Base-by-base conservation (phyloP, 2,888 invertebrate genomes). In the Mystacides longicornis region DNA sequence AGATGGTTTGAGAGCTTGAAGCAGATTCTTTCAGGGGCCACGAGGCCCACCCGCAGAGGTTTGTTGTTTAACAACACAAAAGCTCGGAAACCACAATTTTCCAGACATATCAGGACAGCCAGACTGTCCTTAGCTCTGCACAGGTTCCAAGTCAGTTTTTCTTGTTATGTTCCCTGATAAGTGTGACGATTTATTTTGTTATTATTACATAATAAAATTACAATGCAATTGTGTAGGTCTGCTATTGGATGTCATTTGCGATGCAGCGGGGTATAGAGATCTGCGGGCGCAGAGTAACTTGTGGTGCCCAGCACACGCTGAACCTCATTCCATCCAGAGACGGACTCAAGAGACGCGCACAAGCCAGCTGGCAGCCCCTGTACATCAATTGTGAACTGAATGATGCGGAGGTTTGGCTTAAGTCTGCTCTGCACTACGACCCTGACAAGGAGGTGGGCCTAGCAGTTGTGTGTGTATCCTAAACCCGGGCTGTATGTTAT, bases 161-260 rank as follows among this genome's bases (percentile, higher is more conserved):
- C 11, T 27, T 27, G 7, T 27, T 7, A 27, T 27, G 11, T 27
- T 27, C 27, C 27, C 27, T 27, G 27, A 27, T 11, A 27, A 27
- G 27, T 7, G n/a, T n/a, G n/a, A n/a, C n/a, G n/a, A n/a, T n/a
- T n/a, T n/a, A n/a, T n/a, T 27, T 27, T 27, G 5, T 11, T 7
- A 27, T 27, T 27, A 27, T 27, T 27, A 27, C 11, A 27, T 7
- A 27, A 7, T 27, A 27, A 27, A 27, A 27, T 27, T 7, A 27
- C 7, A 7, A 37, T 37, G 4, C 16, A 14, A n/a, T 3, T 42
- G 20, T 54, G 3, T 59, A 80, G 75, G 85, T 94, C 7, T 89
- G 87, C 68, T 98, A 98, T 74, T 98, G 97, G 98, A 95, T 97
- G 82, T 97, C 97, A 0, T 96, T 93, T 64, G 92, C 95, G 0